Base-by-base conservation (phyloP, 2,797 vertebrate species). In the Clarias platycephalus region DNA sequence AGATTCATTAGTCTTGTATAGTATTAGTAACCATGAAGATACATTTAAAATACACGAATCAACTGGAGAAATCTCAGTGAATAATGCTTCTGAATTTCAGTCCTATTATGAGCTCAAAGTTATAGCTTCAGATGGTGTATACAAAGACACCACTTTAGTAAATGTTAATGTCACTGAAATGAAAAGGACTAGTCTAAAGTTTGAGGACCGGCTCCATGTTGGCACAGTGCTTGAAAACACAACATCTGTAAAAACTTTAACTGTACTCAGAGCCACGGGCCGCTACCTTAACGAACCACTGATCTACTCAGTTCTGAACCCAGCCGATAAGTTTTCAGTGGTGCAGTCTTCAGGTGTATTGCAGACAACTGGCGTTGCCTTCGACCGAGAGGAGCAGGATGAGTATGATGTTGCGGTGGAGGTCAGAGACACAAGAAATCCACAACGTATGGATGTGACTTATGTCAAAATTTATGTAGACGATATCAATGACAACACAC, bases 401-500 rank as follows among this genome's bases (percentile, higher is more conserved):
- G 22, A 91, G 80, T 95, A 97, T 0, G 93, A 96, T 2, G 82
- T 99, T 5, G 93, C 95, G 34, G 96, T 99, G 80, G 96, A 97
- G 90, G 94, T 97, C 55, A 94, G 95, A 85, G 98, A 99, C 90
- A 90, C 85, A 24, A 95, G 96, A 86, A 91, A 88, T 13, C 97
- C 97, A 9, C 93, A 94, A 0, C 93, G 97, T 62, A 94, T 95
- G 18, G 96, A 96, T 31, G 95, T 95, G 60, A 92, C 96, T 79
- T 91, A 92, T n/a, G 94, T 99, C 80, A 96, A 93, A 84, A 92
- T 99, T 86, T 96, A 94, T 13, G 91, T 99, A 82, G 96, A 97
- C 13, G 98, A 99, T 76, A 88, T 95, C 84, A 99, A 99, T 83
- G 98, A 99, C 92, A 98, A 97, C 44, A 4, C 92, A 1, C 98